Evolutionary conservation across 2,797 vertebrate species (phyloP), one percentile per base, ranked within the genome.

Genomic region (Cheracebus regulus): DNA sequence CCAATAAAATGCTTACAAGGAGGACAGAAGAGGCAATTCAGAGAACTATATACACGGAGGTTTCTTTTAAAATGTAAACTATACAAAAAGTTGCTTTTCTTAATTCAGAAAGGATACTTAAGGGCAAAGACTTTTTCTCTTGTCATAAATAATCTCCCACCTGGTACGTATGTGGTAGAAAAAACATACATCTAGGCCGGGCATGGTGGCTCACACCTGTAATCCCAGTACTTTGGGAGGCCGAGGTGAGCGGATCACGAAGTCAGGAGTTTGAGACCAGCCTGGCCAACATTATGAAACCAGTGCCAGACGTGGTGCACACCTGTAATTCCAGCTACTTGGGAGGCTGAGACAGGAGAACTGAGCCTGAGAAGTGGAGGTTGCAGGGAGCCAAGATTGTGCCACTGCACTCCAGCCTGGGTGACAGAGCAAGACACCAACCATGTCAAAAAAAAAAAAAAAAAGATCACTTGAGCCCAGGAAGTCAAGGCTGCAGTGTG

Each of bases 81-180:
- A 87, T 28, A 78, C 82, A 92, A 75, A 6, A 67, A 28, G 90
- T 6, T 83, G 72, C 36, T 96, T 97, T 90, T 72, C 39, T 88
- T 82, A 90, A 95, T 92, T 72, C 46, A 75, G 93, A 96, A 88
- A 85, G 11, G 61, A 91, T 79, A 95, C 3, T 30, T 88, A 92
- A 81, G 52, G 57, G 93, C 94, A 95, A 57, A 96, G 13, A 64
- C 9, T 41, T 89, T n/a, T 88, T 57, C 72, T 73, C 90, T 80
- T 92, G 50, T 82, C 26, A 64, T 79, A 96, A 96, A 90, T 87
- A 89, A 92, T 72, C 52, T 91, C 41, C 46, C 19, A 79, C 50
- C n/a, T 96, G 70, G 70, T 57, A 90, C 67, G 9, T 48, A 24
- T 41, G 44, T n/a, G 61, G 7, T 36, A 84, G 39, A 67, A 95